Base-by-base conservation (phyloP, 2,113 vertebrate species). In the Poeciliopsis retropinna region DNA sequence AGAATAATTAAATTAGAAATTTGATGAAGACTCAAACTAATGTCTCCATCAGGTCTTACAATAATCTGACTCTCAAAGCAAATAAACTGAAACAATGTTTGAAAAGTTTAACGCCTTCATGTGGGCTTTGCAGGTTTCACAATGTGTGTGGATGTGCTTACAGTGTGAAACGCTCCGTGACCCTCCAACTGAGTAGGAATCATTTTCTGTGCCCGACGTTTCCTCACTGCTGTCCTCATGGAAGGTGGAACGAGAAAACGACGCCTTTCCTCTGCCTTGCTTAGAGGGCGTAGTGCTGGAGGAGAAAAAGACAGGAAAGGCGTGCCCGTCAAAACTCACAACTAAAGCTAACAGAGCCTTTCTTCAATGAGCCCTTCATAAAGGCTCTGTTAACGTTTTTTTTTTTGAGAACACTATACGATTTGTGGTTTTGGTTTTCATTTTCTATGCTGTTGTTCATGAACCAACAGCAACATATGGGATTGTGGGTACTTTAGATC, bases 151-250 rank as follows among this genome's bases (percentile, higher is more conserved):
- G 41, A 47, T 8, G 28, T 84, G 94, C 97, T 97, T 93, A 99
- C 98, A 94, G 90, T 99, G 98, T 47, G 97, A 96, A 83, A 97
- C 96, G 0, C 96, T 81, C 81, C 97, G 95, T 47, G 96, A 96
- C 0, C 97, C 95, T 84, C 97, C 95, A 41, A 98, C 96, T 0
- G 97, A 97, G 93, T 99, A 99, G 41, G 97, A 98, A 87, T 99
- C 98, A 0, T 99, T 99, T 85, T 99, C 98, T 0, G 98, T 99
- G 81, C 97, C 98, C 0, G 98, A 99, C 0, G 97, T 99, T 84
- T 99, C 98, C 90, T 99, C 98, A 0, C 98, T 99, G 94, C 98
- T 99, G 91, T 99, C 98, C 73, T 99, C 98, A 0, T 95, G 97
- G 89, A 98, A 99, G 47, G 96, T 95, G 0, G 97, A 97, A 67